These are phyloP conservation scores for Acleris sparsana DNA, from an alignment of 2,888 invertebrate genomes.

Conservation along the genomic window DNA sequence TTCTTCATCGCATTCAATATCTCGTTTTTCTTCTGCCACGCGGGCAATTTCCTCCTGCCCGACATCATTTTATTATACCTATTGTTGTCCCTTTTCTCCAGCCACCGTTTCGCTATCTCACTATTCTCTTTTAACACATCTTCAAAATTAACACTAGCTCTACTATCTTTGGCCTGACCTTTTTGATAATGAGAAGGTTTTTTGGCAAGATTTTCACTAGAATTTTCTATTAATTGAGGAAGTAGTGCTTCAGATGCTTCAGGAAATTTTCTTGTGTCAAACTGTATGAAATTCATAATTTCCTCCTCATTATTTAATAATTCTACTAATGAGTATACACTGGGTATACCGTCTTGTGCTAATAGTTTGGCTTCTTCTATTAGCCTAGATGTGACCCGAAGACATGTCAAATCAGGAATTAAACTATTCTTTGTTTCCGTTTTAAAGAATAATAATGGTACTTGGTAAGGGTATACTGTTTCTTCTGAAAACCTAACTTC, in stretches of 20 bases:
- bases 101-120: conserved; percentile 84
- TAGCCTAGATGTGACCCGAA: conserved; percentile 86
- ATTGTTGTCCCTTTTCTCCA: conserved; percentile 83
- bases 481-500: conserved; percentile 89
- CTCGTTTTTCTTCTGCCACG: conserved; percentile 87
- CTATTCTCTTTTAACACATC: conserved; percentile 85
- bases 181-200: conserved; percentile 87
- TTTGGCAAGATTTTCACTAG: conserved; percentile 50
- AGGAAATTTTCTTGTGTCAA: conserved; percentile 79
- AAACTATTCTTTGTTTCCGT: conserved; percentile 81
- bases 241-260: conserved; percentile 84
- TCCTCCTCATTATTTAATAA: conserved; percentile 87
- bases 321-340: conserved; percentile 88
- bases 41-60: conserved; percentile 86
- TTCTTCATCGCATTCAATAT: conserved; percentile 86
- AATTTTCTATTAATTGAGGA: conserved; percentile 80
- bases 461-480: conserved; percentile 89
- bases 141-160: conserved; percentile 75
- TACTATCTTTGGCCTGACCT: conserved; percentile 82
- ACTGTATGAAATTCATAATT: conserved; percentile 84
- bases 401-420: conserved; percentile 85
- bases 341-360: conserved; percentile 87
- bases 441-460: conserved; percentile 88
- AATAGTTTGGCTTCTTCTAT: conserved; percentile 86
- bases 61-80: conserved; percentile 87